phyloP scores from a whole-genome alignment of 2,113 vertebrate species.

The Erpornis zantholeuca region DNA sequence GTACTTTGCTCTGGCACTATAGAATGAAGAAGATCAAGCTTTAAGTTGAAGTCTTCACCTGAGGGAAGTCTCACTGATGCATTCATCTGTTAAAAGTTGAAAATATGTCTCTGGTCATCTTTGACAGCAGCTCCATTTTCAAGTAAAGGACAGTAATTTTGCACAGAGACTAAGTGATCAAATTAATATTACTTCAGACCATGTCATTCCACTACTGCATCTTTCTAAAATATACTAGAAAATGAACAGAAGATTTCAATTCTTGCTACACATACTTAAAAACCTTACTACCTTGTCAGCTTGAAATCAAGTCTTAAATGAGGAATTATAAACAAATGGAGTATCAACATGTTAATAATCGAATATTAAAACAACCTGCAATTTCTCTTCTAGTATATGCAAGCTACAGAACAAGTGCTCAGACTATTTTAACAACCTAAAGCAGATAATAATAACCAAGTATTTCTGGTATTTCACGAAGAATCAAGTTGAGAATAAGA shows the following conservation, averaged over 20 bases:
- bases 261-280: neutral
- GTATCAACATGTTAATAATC: neutral
- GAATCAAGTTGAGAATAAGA: neutral
- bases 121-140: neutral
- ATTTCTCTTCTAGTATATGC: neutral
- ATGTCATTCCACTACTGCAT: neutral
- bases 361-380: neutral
- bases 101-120: neutral
- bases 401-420: neutral
- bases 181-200: slow-evolving; percentile 9
- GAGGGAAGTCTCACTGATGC: slow-evolving; percentile 81
- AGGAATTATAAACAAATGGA: neutral
- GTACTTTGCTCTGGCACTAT: slow-evolving; percentile 87
- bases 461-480: neutral
- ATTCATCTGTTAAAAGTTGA: slow-evolving; percentile 77
- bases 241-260: neutral
- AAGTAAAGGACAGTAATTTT: neutral
- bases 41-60: slow-evolving; percentile 83
- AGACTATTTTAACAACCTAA: neutral
- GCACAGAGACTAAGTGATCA: neutral
- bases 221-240: neutral
- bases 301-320: neutral
- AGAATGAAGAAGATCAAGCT: slow-evolving; percentile 83
- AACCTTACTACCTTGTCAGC: neutral
- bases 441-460: neutral